Evolutionary conservation across 2,888 invertebrate species (phyloP).

Genomic region (Dexiosoma caninum): DNA sequence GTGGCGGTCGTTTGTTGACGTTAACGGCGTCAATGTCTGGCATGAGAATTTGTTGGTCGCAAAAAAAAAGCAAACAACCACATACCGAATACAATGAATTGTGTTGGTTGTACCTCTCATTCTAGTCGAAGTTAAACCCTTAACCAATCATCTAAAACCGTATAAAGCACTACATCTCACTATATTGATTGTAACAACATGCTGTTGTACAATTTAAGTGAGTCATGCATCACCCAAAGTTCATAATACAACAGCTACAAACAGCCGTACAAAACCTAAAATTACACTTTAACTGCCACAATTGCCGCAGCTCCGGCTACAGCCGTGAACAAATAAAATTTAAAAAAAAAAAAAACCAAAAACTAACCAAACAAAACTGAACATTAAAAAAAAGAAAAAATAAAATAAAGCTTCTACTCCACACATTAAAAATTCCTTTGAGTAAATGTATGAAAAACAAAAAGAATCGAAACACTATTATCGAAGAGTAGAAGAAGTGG

Average conservation of each 20-base stretch:
- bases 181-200: constrained; percentile 44
- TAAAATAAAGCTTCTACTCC: constrained; percentile 32
- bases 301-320: constrained; percentile 23
- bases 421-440: constrained; percentile 32
- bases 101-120: constrained; percentile 19
- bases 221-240: constrained; percentile 62
- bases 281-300: constrained; percentile 44
- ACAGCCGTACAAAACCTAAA: constrained; percentile 41
- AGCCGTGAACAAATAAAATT: constrained; percentile 21
- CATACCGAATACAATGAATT: constrained; percentile 19
- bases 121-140: constrained; percentile 38
- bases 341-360: too few relatives aligned
- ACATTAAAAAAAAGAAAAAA: constrained; percentile 11
- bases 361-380: constrained; percentile 48
- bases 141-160: constrained; percentile 54
- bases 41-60: constrained; percentile 48
- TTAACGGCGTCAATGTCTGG: constrained; percentile 62
- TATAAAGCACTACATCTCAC: constrained; percentile 23
- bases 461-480: constrained; percentile 29
- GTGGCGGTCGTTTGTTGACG: constrained; percentile 62
- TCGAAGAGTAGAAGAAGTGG: constrained; percentile 46
- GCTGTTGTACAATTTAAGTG: constrained; percentile 56
- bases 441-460: not conserved
- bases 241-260: constrained; percentile 27
- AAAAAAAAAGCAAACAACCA: constrained; percentile 18